Conservation (phyloP, 2,888 invertebrate species). For the Cheilosia vernalis region DNA sequence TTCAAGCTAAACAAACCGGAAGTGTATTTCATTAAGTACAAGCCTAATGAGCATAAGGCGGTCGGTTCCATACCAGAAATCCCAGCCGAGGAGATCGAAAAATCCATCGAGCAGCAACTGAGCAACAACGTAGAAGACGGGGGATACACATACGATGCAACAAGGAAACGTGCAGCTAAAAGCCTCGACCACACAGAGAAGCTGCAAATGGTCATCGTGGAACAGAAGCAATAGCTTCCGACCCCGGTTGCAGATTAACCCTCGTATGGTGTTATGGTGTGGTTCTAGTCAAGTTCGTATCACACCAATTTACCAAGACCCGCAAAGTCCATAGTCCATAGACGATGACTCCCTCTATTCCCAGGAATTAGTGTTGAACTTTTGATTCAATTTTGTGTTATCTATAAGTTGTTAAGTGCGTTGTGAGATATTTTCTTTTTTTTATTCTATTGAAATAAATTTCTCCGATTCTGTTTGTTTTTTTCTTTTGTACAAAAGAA, state of each 20-base stretch:
- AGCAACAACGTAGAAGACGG: slow-evolving; percentile 51
- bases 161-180: slow-evolving; percentile 57
- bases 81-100: slow-evolving; percentile 46
- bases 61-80: slow-evolving; percentile 27
- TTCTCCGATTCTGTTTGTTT: slow-evolving; percentile 27
- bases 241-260: slow-evolving; percentile 20
- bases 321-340: neutral
- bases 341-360: slow-evolving; percentile 16
- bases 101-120: slow-evolving; percentile 64
- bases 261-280: slow-evolving; percentile 62
- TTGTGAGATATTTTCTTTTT: slow-evolving; percentile 37
- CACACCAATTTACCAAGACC: slow-evolving; percentile 42
- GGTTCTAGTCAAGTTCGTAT: slow-evolving; percentile 72
- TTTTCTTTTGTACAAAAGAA: neutral
- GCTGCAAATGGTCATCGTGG: neutral
- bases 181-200: slow-evolving; percentile 19
- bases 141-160: slow-evolving; percentile 52
- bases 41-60: slow-evolving; percentile 84
- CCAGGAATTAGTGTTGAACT: slow-evolving; percentile 31
- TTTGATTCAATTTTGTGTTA: slow-evolving; percentile 37
- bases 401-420: slow-evolving; percentile 40
- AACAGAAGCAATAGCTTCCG: slow-evolving; percentile 33
- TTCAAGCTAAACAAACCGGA: slow-evolving; percentile 87
- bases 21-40: slow-evolving; percentile 89
- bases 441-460: slow-evolving; percentile 42